Evolutionary conservation across 2,888 invertebrate species (phyloP).

Genomic region (Tetranychus truncatus): DNA sequence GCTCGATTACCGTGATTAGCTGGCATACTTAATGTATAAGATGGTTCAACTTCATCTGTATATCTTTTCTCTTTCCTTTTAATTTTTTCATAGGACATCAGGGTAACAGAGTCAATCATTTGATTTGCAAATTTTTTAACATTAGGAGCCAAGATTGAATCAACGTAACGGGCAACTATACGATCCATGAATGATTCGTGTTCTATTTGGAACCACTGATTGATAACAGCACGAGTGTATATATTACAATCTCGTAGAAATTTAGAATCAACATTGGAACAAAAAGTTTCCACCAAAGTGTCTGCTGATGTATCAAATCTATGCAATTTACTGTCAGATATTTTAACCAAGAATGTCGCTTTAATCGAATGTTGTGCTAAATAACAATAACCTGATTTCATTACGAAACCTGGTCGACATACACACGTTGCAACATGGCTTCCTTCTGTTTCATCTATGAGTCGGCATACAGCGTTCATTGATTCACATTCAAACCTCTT

Average conservation of each 20-base stretch:
- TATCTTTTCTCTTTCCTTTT: not conserved
- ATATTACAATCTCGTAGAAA: not conserved
- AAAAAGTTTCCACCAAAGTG: not conserved
- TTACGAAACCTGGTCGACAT: slow-evolving; percentile 4
- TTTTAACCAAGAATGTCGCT: not conserved
- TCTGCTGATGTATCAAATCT: not conserved
- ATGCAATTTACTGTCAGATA: not conserved
- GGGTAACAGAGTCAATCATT: not conserved
- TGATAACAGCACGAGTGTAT: not conserved
- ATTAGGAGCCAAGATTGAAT: not conserved
- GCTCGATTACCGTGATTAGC: too few species aligned
- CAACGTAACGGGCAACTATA: not conserved
- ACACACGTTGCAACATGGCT: slow-evolving; percentile 31
- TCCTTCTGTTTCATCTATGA: not conserved
- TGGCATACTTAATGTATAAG: not conserved
- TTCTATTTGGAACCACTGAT: not conserved
- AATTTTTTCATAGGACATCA: not conserved
- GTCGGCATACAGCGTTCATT: not conserved
- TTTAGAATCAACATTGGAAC: not conserved
- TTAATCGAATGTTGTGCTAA: not conserved
- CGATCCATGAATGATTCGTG: not conserved
- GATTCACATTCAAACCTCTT: not conserved
- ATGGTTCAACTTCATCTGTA: not conserved
- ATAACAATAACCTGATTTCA: not conserved
- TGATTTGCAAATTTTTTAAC: not conserved